Evolutionary conservation across 2,888 invertebrate genomes (phyloP).

Genomic region (Diloba caeruleocephala): DNA sequence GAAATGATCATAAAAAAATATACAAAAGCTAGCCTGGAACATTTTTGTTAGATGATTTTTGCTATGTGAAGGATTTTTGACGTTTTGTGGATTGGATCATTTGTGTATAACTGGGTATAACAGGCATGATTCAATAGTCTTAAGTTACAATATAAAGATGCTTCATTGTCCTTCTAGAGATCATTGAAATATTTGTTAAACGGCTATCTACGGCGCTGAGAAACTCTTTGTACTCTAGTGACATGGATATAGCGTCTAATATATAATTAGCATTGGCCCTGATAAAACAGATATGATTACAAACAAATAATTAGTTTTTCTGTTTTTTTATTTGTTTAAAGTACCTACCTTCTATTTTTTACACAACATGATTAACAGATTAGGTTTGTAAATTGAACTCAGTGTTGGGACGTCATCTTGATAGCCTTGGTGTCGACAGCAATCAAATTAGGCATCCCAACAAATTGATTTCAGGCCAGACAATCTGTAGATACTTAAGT

Average conservation of each 20-base stretch:
- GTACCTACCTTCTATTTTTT: no score
- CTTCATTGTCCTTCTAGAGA: conserved; percentile 8
- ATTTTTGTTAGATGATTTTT: no score
- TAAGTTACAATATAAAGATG: background rate
- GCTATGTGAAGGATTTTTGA: no score
- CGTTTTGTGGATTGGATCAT: no score
- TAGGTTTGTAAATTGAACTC: no score
- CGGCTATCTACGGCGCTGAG: conserved; percentile 17
- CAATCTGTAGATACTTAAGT: background rate
- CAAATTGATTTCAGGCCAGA: conserved; percentile 8
- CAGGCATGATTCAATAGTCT: conserved; percentile 2
- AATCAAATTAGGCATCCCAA: background rate
- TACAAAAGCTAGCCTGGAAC: no score
- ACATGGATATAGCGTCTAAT: conserved; percentile 14
- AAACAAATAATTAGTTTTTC: conserved; percentile 11
- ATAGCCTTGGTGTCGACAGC: no score
- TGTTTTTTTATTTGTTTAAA: conserved; percentile 15
- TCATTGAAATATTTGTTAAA: conserved; percentile 5
- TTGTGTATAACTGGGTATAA: background rate
- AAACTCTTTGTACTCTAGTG: conserved; percentile 13
- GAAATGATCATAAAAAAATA: no score
- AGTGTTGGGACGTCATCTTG: no score
- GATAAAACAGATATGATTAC: conserved; percentile 33
- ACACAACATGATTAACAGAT: no score
- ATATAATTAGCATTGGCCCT: conserved; percentile 5